These are phyloP conservation scores for Nasonia giraulti DNA, from an alignment of 1,140 invertebrate genomes.

Conservation along the genomic window DNA sequence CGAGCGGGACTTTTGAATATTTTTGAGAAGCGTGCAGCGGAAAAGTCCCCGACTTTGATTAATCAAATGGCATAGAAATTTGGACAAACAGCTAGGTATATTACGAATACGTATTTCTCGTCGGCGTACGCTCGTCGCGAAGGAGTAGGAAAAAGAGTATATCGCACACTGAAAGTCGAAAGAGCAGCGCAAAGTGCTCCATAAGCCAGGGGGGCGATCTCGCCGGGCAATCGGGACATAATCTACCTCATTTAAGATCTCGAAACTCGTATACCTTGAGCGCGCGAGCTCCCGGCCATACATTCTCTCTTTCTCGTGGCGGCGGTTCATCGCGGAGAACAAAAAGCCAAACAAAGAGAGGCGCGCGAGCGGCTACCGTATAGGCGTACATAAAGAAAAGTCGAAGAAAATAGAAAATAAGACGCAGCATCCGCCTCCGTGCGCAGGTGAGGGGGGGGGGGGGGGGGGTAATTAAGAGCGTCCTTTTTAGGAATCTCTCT, in stretches of 20 bases:
- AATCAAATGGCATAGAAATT: too few relatives aligned
- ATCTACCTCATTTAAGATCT: conserved; percentile 47
- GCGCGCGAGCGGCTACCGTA: not conserved
- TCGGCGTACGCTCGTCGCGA: not conserved
- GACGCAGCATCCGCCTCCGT: not conserved
- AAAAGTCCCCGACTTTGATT: too few relatives aligned
- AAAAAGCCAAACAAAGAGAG: not conserved
- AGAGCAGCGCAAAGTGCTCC: not conserved
- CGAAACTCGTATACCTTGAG: conserved; percentile 40
- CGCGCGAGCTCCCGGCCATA: not conserved
- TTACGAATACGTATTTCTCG: too few relatives aligned
- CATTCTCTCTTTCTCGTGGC: not conserved
- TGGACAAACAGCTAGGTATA: not conserved
- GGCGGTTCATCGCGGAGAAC: not conserved
- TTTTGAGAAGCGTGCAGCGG: too few relatives aligned
- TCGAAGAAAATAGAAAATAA: conserved; percentile 28
- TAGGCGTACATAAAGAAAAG: conserved; percentile 37
- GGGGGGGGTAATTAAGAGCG: conserved; percentile 38
- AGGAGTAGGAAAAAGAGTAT: not conserved
- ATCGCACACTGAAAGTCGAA: too few relatives aligned
- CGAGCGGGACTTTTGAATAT: too few relatives aligned
- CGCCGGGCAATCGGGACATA: conserved; percentile 25
- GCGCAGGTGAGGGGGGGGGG: too few relatives aligned
- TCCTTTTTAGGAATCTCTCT: conserved; percentile 25
- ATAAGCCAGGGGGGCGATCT: not conserved